phyloP scores from a whole-genome alignment of 2,797 vertebrate species.

The Danio tinwini region DNA sequence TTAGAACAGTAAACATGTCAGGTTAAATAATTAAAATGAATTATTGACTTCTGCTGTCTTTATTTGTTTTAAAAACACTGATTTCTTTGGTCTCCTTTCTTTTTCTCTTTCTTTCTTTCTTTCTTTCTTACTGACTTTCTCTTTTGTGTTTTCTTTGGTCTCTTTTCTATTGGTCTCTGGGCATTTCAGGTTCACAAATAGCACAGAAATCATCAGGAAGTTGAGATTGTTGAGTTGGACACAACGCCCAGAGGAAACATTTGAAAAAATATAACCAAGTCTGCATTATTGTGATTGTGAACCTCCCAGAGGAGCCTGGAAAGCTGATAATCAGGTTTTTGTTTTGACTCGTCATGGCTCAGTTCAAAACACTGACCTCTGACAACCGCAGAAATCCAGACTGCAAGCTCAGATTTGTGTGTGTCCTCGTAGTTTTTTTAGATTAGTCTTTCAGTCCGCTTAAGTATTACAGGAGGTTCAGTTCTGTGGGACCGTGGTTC shows the following conservation, averaged over 20 bases:
- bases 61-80: no score
- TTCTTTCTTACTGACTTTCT: background rate
- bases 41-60: no score
- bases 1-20: no score
- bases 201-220: slow-evolving; percentile 31
- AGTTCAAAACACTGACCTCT: background rate
- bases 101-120: background rate
- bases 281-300: slow-evolving; percentile 13
- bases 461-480: slow-evolving; percentile 30
- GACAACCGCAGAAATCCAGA: background rate
- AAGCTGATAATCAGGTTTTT: slow-evolving; percentile 19
- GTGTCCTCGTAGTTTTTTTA: background rate
- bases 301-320: background rate
- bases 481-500: background rate
- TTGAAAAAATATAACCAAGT: slow-evolving; percentile 17
- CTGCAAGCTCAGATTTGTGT: background rate
- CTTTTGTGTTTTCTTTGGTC: slow-evolving; percentile 9
- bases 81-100: slow-evolving; percentile 32
- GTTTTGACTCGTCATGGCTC: background rate
- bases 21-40: no score
- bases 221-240: slow-evolving; percentile 23
- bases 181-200: background rate
- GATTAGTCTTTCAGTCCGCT: slow-evolving; percentile 29
- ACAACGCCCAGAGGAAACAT: slow-evolving; percentile 40
- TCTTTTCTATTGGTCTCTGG: background rate